These are phyloP conservation scores for Vannuccia rotundouncinata DNA, from an alignment of 2,888 invertebrate species.

Conservation along the genomic window DNA sequence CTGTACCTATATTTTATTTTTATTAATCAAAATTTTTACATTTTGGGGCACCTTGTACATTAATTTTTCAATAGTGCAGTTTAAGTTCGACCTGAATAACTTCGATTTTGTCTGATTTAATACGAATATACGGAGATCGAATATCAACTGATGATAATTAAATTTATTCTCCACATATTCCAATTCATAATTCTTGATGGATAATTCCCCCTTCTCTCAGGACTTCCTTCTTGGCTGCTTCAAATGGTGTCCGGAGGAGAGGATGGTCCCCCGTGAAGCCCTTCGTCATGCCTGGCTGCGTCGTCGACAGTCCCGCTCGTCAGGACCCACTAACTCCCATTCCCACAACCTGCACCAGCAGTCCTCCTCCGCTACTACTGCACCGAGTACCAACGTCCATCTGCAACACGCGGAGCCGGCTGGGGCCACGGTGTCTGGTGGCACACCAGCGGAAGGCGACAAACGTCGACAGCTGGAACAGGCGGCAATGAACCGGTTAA, in stretches of 20 bases:
- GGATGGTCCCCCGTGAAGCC: conserved; percentile 79
- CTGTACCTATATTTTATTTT: no score
- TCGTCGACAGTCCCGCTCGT: conserved; percentile 39
- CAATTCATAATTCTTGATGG: no score
- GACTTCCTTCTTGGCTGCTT: conserved; percentile 88
- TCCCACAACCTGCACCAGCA: background rate
- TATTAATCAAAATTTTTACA: no score
- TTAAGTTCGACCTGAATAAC: no score
- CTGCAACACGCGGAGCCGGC: background rate
- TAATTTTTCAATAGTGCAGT: no score
- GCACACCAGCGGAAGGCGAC: background rate
- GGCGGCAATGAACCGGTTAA: background rate
- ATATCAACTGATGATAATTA: no score
- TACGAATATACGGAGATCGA: no score
- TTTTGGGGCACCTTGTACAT: no score
- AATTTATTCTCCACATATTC: no score
- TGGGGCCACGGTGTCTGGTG: background rate
- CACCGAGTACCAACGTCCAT: background rate
- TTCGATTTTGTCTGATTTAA: no score
- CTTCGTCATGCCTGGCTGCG: conserved; percentile 59
- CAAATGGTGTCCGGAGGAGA: conserved; percentile 85
- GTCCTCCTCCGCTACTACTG: background rate
- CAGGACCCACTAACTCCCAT: no score
- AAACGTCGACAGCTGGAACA: background rate
- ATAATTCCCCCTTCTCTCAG: conserved; percentile 27